phyloP scores from a whole-genome alignment of 2,888 invertebrate genomes.

The Boloria euphrosyne region DNA sequence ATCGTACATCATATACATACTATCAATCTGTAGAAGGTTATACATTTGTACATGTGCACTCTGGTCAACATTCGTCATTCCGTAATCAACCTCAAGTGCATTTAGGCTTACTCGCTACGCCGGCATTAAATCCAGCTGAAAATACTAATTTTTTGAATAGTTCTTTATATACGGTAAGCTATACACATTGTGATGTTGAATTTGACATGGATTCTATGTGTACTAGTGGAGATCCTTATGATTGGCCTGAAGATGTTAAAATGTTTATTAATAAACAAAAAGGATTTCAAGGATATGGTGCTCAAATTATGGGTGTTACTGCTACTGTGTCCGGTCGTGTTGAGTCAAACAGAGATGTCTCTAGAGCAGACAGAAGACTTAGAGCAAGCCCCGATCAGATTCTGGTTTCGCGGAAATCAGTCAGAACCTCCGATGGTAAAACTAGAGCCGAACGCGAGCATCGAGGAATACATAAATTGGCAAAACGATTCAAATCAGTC shows the following conservation, averaged over 20 bases:
- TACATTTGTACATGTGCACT: slow-evolving; percentile 18
- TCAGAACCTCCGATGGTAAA: neutral
- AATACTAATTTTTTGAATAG: slow-evolving; percentile 5
- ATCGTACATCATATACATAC: neutral
- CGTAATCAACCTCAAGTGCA: slow-evolving; percentile 19
- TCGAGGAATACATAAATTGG: slow-evolving; percentile 3
- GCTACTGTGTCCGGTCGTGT: slow-evolving; percentile 5
- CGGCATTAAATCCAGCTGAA: slow-evolving; percentile 20
- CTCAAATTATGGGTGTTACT: slow-evolving; percentile 6
- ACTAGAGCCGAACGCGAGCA: neutral
- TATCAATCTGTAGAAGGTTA: slow-evolving; percentile 20
- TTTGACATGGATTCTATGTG: slow-evolving; percentile 14
- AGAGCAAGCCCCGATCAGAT: slow-evolving; percentile 4
- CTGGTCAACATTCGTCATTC: slow-evolving; percentile 11
- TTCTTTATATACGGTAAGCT: neutral
- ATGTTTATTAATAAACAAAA: slow-evolving; percentile 15
- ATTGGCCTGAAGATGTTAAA: slow-evolving; percentile 16
- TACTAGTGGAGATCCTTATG: slow-evolving; percentile 13
- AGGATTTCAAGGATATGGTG: slow-evolving; percentile 15
- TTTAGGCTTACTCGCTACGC: slow-evolving; percentile 14
- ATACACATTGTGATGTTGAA: slow-evolving; percentile 15
- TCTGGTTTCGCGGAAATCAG: neutral
- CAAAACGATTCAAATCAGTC: slow-evolving; percentile 1
- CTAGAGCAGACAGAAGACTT: neutral
- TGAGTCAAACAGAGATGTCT: neutral